Percentiles rank a stretch among this genome's conserved stretches.
Evolutionary conservation across 64 coral and sea anemone genomes (phyloP).

Genomic region (Montipora efflorescens): DNA sequence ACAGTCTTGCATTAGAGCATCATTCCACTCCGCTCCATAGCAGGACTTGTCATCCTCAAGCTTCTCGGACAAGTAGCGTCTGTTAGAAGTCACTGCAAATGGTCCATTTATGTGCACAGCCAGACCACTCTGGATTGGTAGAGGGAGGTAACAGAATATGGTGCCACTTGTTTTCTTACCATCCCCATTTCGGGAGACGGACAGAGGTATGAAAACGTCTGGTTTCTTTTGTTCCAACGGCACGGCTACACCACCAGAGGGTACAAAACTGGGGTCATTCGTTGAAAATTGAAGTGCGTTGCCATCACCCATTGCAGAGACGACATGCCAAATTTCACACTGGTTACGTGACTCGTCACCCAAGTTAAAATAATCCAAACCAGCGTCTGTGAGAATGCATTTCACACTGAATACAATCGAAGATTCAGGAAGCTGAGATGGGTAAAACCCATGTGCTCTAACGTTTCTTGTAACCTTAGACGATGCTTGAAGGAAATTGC

Average conservation of each 20-base stretch:
- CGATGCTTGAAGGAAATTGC: constrained; percentile 52
- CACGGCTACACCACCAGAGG: background rate
- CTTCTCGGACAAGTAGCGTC: constrained; percentile 63
- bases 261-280: background rate
- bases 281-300: background rate
- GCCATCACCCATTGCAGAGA: constrained; percentile 2
- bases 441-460: background rate
- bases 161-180: constrained; percentile 1
- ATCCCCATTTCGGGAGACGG: background rate
- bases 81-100: constrained; percentile 77
- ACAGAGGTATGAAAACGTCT: background rate
- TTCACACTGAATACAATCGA: background rate
- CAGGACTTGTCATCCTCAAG: constrained; percentile 76
- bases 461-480: background rate
- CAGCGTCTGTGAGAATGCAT: background rate
- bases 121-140: constrained; percentile 77
- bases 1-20: constrained; percentile 65
- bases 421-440: background rate
- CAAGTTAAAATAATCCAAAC: background rate
- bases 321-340: background rate
- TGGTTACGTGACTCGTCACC: background rate
- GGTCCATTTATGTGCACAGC: constrained; percentile 84
- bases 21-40: constrained; percentile 80
- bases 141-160: constrained; percentile 76
- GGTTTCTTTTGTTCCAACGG: background rate